These are phyloP conservation scores for Apamea anceps DNA, from an alignment of 2,888 invertebrate genomes.

Conservation along the genomic window DNA sequence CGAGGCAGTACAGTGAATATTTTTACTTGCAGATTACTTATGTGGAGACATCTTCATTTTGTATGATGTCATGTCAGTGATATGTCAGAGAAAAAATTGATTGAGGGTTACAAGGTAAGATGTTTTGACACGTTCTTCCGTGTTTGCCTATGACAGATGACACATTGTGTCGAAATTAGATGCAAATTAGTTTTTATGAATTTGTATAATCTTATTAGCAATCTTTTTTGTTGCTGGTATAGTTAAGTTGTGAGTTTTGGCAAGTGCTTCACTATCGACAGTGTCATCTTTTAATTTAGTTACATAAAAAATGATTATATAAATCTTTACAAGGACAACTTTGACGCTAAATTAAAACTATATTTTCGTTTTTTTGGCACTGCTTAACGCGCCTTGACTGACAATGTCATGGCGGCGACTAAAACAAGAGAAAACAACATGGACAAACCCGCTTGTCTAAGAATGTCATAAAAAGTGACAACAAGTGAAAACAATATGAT, in stretches of 20 bases:
- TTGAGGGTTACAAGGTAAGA: conserved; percentile 20
- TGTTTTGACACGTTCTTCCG: conserved; percentile 33
- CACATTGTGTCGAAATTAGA: conserved; percentile 58
- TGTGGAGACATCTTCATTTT: conserved; percentile 27
- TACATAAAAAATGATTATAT: background rate
- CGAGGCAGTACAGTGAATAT: conserved; percentile 7
- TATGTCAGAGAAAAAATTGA: conserved; percentile 7
- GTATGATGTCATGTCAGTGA: conserved; percentile 6
- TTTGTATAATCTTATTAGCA: conserved; percentile 26
- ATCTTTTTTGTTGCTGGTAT: conserved; percentile 16
- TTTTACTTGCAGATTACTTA: conserved; percentile 8
- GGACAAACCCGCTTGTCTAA: background rate
- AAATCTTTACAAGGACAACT: background rate
- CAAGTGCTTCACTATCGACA: background rate
- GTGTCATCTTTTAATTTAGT: conserved; percentile 23
- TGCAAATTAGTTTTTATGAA: conserved; percentile 52
- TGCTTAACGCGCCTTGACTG: too few relatives aligned
- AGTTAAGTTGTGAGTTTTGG: background rate
- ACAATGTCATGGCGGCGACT: background rate
- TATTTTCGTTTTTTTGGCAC: background rate
- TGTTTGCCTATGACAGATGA: conserved; percentile 35
- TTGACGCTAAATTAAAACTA: background rate
- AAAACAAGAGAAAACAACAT: background rate
- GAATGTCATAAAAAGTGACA: background rate
- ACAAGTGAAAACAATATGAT: background rate